Base-by-base conservation (phyloP, 2,113 vertebrate genomes). In the Paraplagusia blochii region DNA sequence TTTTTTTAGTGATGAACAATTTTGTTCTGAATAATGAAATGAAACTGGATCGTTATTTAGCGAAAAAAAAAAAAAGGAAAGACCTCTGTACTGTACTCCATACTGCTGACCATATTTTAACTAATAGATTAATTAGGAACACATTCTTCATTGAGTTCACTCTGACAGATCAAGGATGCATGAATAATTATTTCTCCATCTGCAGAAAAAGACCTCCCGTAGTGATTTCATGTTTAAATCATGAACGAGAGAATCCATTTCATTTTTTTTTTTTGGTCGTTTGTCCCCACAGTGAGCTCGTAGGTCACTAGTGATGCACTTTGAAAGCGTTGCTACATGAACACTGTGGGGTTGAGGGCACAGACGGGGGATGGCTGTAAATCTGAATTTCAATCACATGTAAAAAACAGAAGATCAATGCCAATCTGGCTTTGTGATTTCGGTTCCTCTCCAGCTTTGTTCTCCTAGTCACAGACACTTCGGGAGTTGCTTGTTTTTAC, bases 1-100 rank as follows among this genome's bases (percentile, higher is more conserved):
- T n/a, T n/a, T n/a, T n/a, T n/a, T n/a, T n/a, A n/a, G n/a, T 72
- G 39, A 77, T 77, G 77, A 86, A 86, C 77, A 85, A 84, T 84
- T 65, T 67, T 44, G 43, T 15, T 57, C 13, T 77, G 72, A 77
- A 83, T 76, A 65, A 69, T 77, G 65, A 72, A 63, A 63, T 65
- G 45, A 35, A 40, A 39, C 40, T n/a, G n/a, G n/a, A n/a, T n/a
- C n/a, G n/a, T n/a, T n/a, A n/a, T n/a, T n/a, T n/a, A n/a, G n/a
- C 54, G 6, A 3, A 35, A 35, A 44, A 56, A 8, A 8, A 59
- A 47, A 67, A 55, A 43, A 42, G 15, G 39, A 36, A 66, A 62
- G 58, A 58, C n/a, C n/a, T n/a, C n/a, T 42, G 46, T 71, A 73
- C 22, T 29, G 22, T 29, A 29, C 22, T 29, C 72, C 69, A 63